Evolutionary conservation across 2,797 vertebrate species (phyloP).

Genomic region (Syngnathus rostellatus): DNA sequence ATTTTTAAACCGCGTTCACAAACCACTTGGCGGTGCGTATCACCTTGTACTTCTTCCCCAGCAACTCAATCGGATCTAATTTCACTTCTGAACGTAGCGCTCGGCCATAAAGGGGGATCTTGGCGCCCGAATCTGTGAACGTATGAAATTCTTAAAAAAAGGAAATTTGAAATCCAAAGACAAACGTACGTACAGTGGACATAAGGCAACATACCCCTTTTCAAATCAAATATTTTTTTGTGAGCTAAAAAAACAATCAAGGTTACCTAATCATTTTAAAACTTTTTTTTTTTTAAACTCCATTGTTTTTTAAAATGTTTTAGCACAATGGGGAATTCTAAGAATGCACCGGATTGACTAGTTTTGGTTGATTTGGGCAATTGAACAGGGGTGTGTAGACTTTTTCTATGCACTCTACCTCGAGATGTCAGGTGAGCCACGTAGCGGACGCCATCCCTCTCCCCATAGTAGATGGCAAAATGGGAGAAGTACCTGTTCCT

Average conservation of each 20-base stretch:
- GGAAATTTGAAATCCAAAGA: neutral
- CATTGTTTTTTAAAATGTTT: neutral
- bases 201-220: neutral
- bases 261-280: neutral
- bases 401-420: slow-evolving; percentile 36
- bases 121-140: slow-evolving; percentile 63
- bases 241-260: neutral
- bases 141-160: neutral
- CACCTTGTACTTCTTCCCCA: slow-evolving; percentile 67
- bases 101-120: slow-evolving; percentile 63
- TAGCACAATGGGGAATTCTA: no score
- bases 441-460: slow-evolving; percentile 67
- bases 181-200: neutral
- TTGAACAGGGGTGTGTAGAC: no score
- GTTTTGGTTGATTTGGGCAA: no score
- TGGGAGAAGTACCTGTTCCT: slow-evolving; percentile 70
- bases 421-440: slow-evolving; percentile 69
- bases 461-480: slow-evolving; percentile 70
- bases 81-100: slow-evolving; percentile 67
- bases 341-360: no score
- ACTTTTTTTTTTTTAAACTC: neutral
- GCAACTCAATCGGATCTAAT: slow-evolving; percentile 65
- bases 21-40: neutral
- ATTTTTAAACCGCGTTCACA: neutral
- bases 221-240: neutral